These are phyloP conservation scores for Iguana delicatissima DNA, from an alignment of 2,797 vertebrate genomes.

Conservation along the genomic window DNA sequence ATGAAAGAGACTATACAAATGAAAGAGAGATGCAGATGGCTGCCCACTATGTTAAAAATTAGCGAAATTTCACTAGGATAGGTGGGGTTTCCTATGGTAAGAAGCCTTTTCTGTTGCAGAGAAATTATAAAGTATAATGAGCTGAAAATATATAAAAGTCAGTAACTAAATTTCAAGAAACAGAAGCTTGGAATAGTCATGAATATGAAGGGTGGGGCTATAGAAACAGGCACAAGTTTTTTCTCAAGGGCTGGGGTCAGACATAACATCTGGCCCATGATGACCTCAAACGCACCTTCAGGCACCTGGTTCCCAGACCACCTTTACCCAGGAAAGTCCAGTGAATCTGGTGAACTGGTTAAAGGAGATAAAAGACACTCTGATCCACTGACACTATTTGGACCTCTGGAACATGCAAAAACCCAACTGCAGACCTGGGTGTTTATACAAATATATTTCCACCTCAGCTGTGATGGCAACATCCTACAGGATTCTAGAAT, in stretches of 20 bases:
- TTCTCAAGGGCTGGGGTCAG: neutral
- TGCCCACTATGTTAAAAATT: neutral
- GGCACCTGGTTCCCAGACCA: neutral
- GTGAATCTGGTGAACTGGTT: neutral
- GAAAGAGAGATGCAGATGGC: neutral
- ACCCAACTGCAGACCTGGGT: neutral
- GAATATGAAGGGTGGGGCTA: neutral
- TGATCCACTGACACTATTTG: too few species aligned
- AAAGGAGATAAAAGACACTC: neutral
- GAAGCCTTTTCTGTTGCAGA: neutral
- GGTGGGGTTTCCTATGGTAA: neutral
- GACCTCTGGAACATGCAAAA: neutral
- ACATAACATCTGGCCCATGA: neutral
- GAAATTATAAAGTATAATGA: neutral
- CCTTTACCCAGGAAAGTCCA: neutral
- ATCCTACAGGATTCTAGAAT: too few species aligned
- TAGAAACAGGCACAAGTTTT: neutral
- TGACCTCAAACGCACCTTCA: neutral
- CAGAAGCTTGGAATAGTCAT: too few species aligned
- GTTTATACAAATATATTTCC: too few species aligned
- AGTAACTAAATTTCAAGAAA: neutral
- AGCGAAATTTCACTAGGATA: neutral
- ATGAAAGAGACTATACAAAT: neutral
- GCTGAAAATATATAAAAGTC: neutral
- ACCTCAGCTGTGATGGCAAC: too few species aligned